A percentile compares a stretch with the other conserved stretches of the same genome.
Evolutionary conservation across 2,888 invertebrate genomes (phyloP).

Genomic region (Euplagia quadripunctaria): DNA sequence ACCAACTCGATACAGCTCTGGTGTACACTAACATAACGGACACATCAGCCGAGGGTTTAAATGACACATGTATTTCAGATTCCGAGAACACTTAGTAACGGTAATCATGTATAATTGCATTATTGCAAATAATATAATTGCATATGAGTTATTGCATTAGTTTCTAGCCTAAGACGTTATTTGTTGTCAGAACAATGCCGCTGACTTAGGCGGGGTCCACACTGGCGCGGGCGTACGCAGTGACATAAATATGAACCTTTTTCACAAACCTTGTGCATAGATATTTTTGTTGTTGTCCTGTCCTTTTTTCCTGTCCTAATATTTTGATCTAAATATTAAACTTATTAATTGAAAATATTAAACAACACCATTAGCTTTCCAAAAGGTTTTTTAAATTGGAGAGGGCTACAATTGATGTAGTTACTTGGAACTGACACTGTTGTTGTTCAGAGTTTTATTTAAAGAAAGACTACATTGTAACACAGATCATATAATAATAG

Average conservation of each 20-base stretch:
- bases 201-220: conserved; percentile 11
- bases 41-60: conserved; percentile 8
- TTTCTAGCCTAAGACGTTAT: conserved; percentile 38
- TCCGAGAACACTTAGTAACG: conserved; percentile 18
- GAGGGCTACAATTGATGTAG: too few relatives aligned
- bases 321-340: too few relatives aligned
- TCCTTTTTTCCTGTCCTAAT: not conserved
- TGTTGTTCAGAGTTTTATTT: too few relatives aligned
- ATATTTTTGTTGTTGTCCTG: not conserved
- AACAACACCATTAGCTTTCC: too few relatives aligned
- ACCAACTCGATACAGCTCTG: too few relatives aligned
- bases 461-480: too few relatives aligned
- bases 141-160: conserved; percentile 41
- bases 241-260: not conserved
- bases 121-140: conserved; percentile 42
- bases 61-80: conserved; percentile 12
- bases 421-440: too few relatives aligned
- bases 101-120: conserved; percentile 27
- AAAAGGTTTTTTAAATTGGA: too few relatives aligned
- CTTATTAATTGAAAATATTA: too few relatives aligned
- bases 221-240: not conserved
- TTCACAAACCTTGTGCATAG: not conserved
- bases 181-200: conserved; percentile 36
- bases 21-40: too few relatives aligned
- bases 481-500: too few relatives aligned